A percentile compares a stretch with the other conserved stretches of the same genome.
Conservation (phyloP, 2,113 vertebrate genomes). For the Syngnathoides biaculeatus region DNA sequence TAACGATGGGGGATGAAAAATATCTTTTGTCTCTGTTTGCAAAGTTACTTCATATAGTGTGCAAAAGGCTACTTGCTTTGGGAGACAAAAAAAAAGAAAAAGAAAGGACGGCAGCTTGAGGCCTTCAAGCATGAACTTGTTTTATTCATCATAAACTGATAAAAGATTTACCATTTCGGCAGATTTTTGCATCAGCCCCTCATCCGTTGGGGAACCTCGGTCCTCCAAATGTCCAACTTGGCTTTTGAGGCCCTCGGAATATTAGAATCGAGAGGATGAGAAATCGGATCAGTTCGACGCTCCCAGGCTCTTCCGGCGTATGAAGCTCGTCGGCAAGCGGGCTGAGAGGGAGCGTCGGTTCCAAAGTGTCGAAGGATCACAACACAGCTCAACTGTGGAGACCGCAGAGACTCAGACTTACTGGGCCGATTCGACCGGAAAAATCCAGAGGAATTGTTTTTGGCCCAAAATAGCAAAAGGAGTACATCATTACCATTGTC, state of each 20-base stretch:
- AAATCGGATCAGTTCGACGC: constrained; percentile 34
- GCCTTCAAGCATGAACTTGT: constrained; percentile 1
- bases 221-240: constrained; percentile 19
- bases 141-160: constrained; percentile 14
- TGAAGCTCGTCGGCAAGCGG: constrained; percentile 6
- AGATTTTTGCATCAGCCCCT: constrained; percentile 18
- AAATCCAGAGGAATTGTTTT: constrained; percentile 10
- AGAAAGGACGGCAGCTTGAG: constrained; percentile 1
- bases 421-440: constrained; percentile 12
- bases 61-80: background rate
- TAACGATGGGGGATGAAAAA: background rate
- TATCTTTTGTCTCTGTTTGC: background rate
- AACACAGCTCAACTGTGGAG: constrained; percentile 33
- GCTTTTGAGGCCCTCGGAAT: constrained; percentile 29
- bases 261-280: constrained; percentile 21
- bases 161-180: constrained; percentile 3
- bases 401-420: constrained; percentile 7
- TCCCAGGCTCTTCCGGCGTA: constrained; percentile 30
- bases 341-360: constrained; percentile 31
- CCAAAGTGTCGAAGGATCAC: constrained; percentile 43
- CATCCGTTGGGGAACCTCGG: constrained; percentile 22
- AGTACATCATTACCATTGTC: constrained; percentile 6
- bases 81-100: background rate
- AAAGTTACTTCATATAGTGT: background rate
- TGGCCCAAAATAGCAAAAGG: constrained; percentile 8